A percentile compares a stretch with the other conserved stretches of the same genome.
These are phyloP conservation scores for Cryptus viduatorius DNA, from an alignment of 2,888 invertebrate species.

Conservation along the genomic window DNA sequence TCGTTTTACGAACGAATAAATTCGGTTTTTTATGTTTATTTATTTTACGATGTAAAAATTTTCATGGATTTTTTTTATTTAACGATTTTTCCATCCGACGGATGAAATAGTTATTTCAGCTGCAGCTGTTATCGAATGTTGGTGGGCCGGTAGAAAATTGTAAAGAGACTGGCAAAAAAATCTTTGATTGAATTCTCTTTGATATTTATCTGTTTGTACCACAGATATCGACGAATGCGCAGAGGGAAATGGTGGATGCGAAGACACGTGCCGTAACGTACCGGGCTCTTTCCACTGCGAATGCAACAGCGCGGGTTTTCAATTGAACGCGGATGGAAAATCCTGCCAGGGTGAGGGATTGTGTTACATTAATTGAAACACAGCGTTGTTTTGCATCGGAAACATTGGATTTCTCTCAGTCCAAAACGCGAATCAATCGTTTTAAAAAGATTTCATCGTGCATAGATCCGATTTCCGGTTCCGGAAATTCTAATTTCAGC, in stretches of 20 bases:
- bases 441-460: conserved; percentile 10
- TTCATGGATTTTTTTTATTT: not conserved
- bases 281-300: conserved; percentile 87
- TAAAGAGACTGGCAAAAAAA: not conserved
- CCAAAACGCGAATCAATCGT: conserved; percentile 27
- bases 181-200: not conserved
- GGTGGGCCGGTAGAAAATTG: not conserved
- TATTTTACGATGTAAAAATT: not conserved
- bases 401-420: not conserved
- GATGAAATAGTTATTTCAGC: not conserved
- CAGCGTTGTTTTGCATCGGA: not conserved
- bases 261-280: conserved; percentile 86
- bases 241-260: conserved; percentile 86
- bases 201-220: not conserved
- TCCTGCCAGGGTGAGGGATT: conserved; percentile 85
- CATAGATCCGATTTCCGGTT: conserved; percentile 20
- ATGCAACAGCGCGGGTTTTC: conserved; percentile 85
- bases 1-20: too few species aligned
- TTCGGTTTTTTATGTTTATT: too few species aligned
- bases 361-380: conserved; percentile 31
- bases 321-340: conserved; percentile 85
- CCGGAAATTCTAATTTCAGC: conserved; percentile 27
- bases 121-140: not conserved
- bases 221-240: conserved; percentile 87
- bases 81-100: too few species aligned